Base-by-base conservation (phyloP, 2,797 vertebrate genomes). In the Varecia variegata region DNA sequence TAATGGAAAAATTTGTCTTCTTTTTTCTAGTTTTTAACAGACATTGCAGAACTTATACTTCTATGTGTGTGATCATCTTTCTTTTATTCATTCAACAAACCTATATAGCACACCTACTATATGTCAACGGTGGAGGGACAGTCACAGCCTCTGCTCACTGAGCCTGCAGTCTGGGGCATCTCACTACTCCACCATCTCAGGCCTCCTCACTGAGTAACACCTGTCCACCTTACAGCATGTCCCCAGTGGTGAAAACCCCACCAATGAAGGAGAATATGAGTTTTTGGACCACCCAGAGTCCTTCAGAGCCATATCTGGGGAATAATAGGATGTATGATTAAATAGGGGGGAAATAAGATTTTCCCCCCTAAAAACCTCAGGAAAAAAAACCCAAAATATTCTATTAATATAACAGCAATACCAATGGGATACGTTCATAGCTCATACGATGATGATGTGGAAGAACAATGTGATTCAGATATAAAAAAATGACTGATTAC, bases 1-100 rank as follows among this genome's bases (percentile, higher is more conserved):
- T n/a, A 50, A 92, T 68, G 20, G 35, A 35, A 54, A 62, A 38
- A 40, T 20, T 35, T 12, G 38, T 20, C 38, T 89, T 71, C 27
- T 68, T 83, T 88, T 83, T 71, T 47, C 81, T 43, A 79, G 47
- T 88, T 92, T 88, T 85, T 88, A 89, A 54, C 14, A 86, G 23
- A 84, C 11, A 9, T 71, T 76, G 18, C 25, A 58, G 68, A 74
- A 54, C 12, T 45, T 80, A 74, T 3, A 40, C 14, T 79, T 45
- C 13, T 7, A 2, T 85, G 23, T 38, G 38, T 43, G 27, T 77
- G 47, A 17, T 18, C 9, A 23, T 94, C 38, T 88, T 45, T 71
- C 83, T 60, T 56, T 84, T 50, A 82, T 56, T 94, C 77, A 68
- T 30, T 82, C 56, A 88, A 23, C 32, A 93, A 50, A 38, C 30